Percentiles rank a stretch among this genome's conserved stretches.
phyloP scores from a whole-genome alignment of 2,888 invertebrate genomes.

The Baronia brevicornis region DNA sequence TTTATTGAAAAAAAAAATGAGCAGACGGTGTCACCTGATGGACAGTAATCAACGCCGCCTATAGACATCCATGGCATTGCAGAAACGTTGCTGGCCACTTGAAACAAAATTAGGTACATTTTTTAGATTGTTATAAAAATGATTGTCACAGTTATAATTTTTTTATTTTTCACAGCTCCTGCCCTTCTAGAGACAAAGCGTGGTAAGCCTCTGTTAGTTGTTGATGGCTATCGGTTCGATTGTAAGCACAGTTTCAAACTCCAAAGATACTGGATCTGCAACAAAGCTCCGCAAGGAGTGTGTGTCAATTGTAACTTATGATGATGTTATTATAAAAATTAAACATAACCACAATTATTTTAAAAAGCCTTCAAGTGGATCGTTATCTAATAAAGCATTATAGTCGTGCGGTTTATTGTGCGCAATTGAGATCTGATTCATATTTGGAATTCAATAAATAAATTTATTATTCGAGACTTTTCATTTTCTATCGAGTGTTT shows the following conservation, averaged over 20 bases:
- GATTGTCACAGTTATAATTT: constrained; percentile 1
- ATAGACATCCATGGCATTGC: no score
- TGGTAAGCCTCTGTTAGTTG: constrained; percentile 32
- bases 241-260: constrained; percentile 24
- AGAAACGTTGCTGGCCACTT: no score
- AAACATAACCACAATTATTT: constrained; percentile 28
- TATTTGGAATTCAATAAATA: no score
- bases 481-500: no score
- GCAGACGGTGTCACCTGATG: no score
- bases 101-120: constrained; percentile 1
- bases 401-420: no score
- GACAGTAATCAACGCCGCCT: no score
- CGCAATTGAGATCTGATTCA: no score
- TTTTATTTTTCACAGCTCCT: constrained; percentile 12
- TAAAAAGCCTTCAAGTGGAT: constrained; percentile 15
- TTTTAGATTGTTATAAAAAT: no score
- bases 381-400: constrained; percentile 19
- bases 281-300: constrained; percentile 28
- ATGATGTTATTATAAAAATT: constrained; percentile 23
- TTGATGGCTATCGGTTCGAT: constrained; percentile 28
- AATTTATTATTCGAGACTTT: no score
- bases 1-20: no score
- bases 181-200: constrained; percentile 18
- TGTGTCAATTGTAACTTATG: constrained; percentile 24
- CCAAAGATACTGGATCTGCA: constrained; percentile 30